phyloP scores from a whole-genome alignment of 2,113 vertebrate genomes.

The Gasterosteus nipponicus region DNA sequence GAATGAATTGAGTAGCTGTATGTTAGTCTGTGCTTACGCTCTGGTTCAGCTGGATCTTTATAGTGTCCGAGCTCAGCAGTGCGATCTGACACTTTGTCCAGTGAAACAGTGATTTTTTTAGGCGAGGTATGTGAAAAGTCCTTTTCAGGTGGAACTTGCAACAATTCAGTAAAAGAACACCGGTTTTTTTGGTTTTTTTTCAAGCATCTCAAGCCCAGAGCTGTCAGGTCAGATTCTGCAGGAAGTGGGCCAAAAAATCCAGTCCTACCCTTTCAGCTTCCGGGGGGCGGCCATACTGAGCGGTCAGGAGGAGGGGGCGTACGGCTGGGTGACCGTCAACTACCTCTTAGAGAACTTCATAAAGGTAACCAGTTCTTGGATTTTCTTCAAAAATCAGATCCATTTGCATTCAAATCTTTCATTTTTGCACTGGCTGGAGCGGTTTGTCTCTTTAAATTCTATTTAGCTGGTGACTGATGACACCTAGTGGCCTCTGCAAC shows the following conservation, averaged over 20 bases:
- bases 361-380: slow-evolving; percentile 76
- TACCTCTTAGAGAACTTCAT: slow-evolving; percentile 89
- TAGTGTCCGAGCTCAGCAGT: not conserved
- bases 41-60: not conserved
- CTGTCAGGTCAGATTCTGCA: slow-evolving; percentile 76
- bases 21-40: not conserved
- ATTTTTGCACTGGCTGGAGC: not conserved
- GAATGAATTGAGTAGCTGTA: not conserved
- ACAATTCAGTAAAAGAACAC: not conserved
- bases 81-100: not conserved
- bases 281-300: slow-evolving; percentile 82
- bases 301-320: slow-evolving; percentile 85
- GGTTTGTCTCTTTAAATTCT: not conserved
- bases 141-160: not conserved
- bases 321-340: slow-evolving; percentile 91
- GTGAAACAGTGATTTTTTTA: not conserved
- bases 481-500: slow-evolving; percentile 36
- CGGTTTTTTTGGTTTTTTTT: not conserved
- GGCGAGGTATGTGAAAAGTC: no score
- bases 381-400: not conserved
- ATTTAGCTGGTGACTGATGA: slow-evolving; percentile 15
- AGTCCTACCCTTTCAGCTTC: slow-evolving; percentile 84
- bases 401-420: not conserved
- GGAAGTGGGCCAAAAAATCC: slow-evolving; percentile 80
- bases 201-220: slow-evolving; percentile 78